Evolutionary conservation across 2,113 vertebrate genomes (phyloP).

Genomic region (Steatornis caripensis): DNA sequence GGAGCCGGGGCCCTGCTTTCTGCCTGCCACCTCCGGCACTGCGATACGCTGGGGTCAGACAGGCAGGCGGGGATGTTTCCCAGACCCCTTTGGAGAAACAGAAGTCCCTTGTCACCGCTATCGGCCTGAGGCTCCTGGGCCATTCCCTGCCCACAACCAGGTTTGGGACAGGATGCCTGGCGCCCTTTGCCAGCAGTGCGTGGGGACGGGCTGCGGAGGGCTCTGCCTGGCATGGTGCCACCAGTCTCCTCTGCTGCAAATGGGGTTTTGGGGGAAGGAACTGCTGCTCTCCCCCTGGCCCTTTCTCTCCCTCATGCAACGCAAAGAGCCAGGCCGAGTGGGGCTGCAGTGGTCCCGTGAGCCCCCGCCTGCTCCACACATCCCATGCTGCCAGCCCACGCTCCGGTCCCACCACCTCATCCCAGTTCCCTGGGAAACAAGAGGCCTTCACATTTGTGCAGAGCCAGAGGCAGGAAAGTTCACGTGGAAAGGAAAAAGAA

Average conservation of each 20-base stretch:
- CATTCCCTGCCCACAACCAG: neutral
- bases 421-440: neutral
- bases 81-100: neutral
- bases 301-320: neutral
- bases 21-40: rapidly evolving
- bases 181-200: neutral
- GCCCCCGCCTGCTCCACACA: neutral
- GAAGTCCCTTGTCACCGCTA: neutral
- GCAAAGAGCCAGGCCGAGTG: neutral
- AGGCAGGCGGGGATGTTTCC: neutral
- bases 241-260: neutral
- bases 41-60: rapidly evolving
- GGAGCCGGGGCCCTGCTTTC: neutral
- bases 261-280: neutral
- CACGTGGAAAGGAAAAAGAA: neutral
- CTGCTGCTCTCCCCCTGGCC: neutral
- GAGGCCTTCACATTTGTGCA: neutral
- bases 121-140: rapidly evolving
- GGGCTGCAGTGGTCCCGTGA: neutral
- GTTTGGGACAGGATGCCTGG: neutral
- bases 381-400: neutral
- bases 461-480: neutral
- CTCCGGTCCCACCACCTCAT: neutral
- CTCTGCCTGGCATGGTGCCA: neutral
- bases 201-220: neutral